These are phyloP conservation scores for Ptyas mucosa DNA, from an alignment of 2,113 vertebrate genomes.

Conservation along the genomic window DNA sequence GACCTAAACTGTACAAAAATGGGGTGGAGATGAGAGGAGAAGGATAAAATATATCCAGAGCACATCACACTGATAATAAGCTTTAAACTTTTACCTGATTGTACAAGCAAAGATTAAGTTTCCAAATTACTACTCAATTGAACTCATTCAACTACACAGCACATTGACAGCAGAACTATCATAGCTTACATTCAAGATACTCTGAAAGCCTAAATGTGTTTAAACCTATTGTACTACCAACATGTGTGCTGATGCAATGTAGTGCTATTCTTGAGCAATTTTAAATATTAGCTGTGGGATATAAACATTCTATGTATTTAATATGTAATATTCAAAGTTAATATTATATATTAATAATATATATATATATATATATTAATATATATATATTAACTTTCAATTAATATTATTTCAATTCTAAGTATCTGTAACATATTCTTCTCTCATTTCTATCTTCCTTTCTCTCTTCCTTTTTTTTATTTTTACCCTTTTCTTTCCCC, in stretches of 20 bases:
- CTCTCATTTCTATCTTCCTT: no score
- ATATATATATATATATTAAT: no score
- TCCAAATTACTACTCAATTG: background rate
- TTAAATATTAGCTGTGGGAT: background rate
- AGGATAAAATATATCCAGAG: background rate
- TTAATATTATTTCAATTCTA: no score
- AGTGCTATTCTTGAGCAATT: background rate
- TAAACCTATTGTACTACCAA: background rate
- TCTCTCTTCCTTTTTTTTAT: no score
- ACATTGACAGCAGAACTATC: background rate
- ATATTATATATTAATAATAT: no score
- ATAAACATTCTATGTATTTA: background rate
- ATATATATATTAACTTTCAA: no score
- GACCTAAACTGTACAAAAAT: background rate
- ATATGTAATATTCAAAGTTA: background rate
- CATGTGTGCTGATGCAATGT: background rate
- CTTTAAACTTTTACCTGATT: background rate
- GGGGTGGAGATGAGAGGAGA: background rate
- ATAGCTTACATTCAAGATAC: background rate
- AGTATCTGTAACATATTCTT: no score
- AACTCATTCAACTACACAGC: background rate
- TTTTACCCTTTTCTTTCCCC: no score
- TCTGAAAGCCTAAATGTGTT: background rate
- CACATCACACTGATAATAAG: background rate
- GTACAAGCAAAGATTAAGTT: background rate